Evolutionary conservation across 2,888 invertebrate species (phyloP), one percentile per base, ranked within the genome.

Genomic region (Drosophila anomelani): DNA sequence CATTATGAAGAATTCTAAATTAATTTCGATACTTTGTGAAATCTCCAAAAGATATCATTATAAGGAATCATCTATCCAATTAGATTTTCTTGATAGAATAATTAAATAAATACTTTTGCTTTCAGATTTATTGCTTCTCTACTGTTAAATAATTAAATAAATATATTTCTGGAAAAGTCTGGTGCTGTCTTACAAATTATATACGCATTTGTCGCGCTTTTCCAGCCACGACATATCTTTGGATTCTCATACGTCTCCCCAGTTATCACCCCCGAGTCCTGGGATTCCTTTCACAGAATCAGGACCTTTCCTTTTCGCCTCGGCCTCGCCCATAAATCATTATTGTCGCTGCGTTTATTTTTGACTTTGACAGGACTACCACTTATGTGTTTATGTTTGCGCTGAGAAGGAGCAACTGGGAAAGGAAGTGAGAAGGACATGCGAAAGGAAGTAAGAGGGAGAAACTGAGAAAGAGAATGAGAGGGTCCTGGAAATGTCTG

Each of bases 321-420:
- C 55, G 43, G 47, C 44, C 23, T 23, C 3, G 53, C 57, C 26
- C 77, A 85, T 85, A 85, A 85, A 85, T 85, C 85, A 85, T 85
- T 87, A 80, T 87, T 86, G 80, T 80, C 74, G 74, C 75, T 76
- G 81, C 81, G 86, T 81, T 86, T 86, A 79, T 82, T 85, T 86
- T 73, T 85, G 82, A 87, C 77, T 85, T 79, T 85, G 87, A 85
- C 85, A 85, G 87, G 76, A 68, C 56, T 77, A 79, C 77, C 79
- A 79, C 81, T 87, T 80, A 67, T 62, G 67, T 58, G 47, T 66
- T 46, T 43, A 26, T 57, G 47, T 43, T 46, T 20, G 20, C 46
- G 53, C 43, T 47, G 41, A n/a, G 47, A n/a, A 36, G 29, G 55
- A 34, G 55, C 34, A 13, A 7, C n/a, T 55, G 3, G 26, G 13